phyloP scores from a whole-genome alignment of 2,888 invertebrate genomes.

The Erebia epiphron region DNA sequence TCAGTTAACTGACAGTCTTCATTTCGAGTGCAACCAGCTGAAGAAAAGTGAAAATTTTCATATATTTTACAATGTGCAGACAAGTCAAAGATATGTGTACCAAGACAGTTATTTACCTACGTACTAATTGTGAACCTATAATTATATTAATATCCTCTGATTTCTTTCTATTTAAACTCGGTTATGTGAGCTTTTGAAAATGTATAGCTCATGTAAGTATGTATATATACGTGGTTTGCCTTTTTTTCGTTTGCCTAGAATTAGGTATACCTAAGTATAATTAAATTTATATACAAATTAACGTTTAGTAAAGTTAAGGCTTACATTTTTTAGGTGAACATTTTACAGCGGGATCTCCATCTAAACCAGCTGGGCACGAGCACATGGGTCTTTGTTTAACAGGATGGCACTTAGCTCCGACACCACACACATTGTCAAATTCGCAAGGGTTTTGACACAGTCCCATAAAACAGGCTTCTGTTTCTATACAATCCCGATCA shows the following conservation, averaged over 20 bases:
- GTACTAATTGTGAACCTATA: not conserved
- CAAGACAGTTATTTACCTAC: not conserved
- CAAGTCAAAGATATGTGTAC: not conserved
- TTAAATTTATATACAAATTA: slow-evolving; percentile 39
- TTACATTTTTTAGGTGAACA: slow-evolving; percentile 92
- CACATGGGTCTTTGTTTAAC: slow-evolving; percentile 93
- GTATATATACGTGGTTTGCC: not conserved
- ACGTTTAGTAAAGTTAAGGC: slow-evolving; percentile 85
- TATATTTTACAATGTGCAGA: slow-evolving; percentile 36
- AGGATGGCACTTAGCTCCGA: slow-evolving; percentile 89
- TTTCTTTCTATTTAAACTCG: not conserved
- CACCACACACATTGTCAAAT: slow-evolving; percentile 89
- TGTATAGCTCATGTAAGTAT: not conserved
- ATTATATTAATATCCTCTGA: not conserved
- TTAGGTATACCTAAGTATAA: not conserved
- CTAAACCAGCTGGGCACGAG: slow-evolving; percentile 90
- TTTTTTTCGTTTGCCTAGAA: not conserved
- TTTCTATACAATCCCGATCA: slow-evolving; percentile 92
- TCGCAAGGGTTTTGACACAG: slow-evolving; percentile 92
- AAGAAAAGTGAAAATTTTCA: slow-evolving; percentile 55
- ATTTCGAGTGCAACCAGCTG: slow-evolving; percentile 93
- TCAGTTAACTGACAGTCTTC: slow-evolving; percentile 93
- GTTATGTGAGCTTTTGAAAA: not conserved
- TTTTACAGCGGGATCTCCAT: slow-evolving; percentile 91
- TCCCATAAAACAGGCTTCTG: slow-evolving; percentile 92